Base-by-base conservation (phyloP, 2,113 vertebrate genomes). In the Aythya baeri region DNA sequence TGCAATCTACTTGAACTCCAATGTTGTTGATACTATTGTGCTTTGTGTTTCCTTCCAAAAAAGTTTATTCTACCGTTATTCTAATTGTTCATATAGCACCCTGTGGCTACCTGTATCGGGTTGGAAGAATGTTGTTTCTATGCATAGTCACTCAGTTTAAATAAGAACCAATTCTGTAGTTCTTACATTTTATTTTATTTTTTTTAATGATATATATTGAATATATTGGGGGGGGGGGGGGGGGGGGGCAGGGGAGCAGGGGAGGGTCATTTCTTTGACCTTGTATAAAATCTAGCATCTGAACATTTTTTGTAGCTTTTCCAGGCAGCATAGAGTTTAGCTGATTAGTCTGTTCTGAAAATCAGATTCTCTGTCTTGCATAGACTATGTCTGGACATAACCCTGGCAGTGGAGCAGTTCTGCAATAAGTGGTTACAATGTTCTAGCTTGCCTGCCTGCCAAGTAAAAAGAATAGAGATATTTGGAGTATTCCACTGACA, bases 21-120 rank as follows among this genome's bases (percentile, higher is more conserved):
- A 26, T 17, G 20, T 29, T 68, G 20, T 9, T 44, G 27, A 26
- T 29, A 5, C 36, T 57, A 38, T 10, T 61, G 23, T 46, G 6
- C 10, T 54, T 49, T 36, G 26, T 1, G 3, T 81, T 78, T 84
- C 34, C 32, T 79, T 72, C 31, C 29, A n/a, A 63, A 61, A 26
- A 18, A 11, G 5, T 10, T 84, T 26, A 7, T 57, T 52, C 36
- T 61, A 15, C 6, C 7, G 1, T 59, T 67, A 5, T 6, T 62
- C 27, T 74, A 17, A 29, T 13, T 61, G 7, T 31, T 70, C 32
- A 50, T 34, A 3, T 31, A 3, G 44, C 72, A 13, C 25, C 12
- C 22, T 31, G 5, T 52, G 61, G 31, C 9, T 16, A 14, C 52
- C n/a, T 66, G 0, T 17, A 3, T 2, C 11, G 9, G 17, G 13